Conservation (phyloP, 23 tunicate genomes). For the Diplosoma virens region DNA sequence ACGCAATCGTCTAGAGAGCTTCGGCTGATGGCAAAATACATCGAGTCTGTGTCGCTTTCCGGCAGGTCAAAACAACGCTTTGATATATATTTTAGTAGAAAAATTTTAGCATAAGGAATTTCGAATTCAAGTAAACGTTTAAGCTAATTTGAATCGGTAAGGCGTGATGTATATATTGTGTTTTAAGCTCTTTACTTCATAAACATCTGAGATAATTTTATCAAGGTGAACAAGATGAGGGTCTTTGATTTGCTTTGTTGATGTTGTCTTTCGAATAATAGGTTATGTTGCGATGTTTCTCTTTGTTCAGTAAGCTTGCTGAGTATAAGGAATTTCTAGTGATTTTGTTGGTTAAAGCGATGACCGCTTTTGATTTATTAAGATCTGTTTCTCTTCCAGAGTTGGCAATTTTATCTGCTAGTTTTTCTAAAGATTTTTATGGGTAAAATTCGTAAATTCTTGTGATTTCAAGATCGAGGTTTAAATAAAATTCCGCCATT, state of each 20-base stretch:
- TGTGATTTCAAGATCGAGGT: not conserved
- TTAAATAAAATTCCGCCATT: not conserved
- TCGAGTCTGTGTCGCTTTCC: constrained; percentile 9
- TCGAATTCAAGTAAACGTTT: not conserved
- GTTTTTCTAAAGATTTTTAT: not conserved
- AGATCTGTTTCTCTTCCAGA: not conserved
- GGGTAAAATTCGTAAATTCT: constrained; percentile 4
- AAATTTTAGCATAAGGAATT: constrained; percentile 4
- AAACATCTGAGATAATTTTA: not conserved
- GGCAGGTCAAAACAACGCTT: not conserved
- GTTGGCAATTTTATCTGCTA: not conserved
- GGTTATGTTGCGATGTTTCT: not conserved
- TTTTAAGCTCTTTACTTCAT: constrained; percentile 1
- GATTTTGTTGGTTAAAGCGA: not conserved
- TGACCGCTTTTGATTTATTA: not conserved
- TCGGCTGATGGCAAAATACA: not conserved
- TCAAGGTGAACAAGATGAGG: not conserved
- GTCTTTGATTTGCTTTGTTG: not conserved
- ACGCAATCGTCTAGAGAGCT: not conserved
- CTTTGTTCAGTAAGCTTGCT: not conserved
- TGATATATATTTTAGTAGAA: not conserved
- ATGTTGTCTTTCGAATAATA: not conserved
- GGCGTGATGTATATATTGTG: not conserved
- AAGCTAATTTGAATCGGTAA: not conserved
- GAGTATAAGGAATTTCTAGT: not conserved